These are phyloP conservation scores for Pandemis cinnamomeana DNA, from an alignment of 2,888 invertebrate species.

Conservation along the genomic window DNA sequence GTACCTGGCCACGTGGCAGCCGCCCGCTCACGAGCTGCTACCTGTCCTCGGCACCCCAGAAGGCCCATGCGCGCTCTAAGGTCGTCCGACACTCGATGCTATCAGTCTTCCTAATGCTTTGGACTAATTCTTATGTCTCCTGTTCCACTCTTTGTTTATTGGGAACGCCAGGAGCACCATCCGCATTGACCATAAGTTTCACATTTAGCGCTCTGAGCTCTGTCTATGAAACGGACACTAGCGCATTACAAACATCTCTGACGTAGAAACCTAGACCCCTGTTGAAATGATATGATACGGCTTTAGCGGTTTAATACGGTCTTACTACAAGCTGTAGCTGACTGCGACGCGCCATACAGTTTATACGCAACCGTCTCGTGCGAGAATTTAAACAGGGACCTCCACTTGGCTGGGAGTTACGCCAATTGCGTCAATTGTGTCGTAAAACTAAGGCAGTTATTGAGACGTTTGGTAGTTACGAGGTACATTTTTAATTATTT, in stretches of 20 bases:
- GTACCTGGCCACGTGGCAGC: slow-evolving; percentile 80
- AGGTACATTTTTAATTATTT: slow-evolving; percentile 3
- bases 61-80: slow-evolving; percentile 5
- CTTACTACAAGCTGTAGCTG: slow-evolving; percentile 20
- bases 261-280: neutral
- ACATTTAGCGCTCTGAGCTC: too few species aligned
- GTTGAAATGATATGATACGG: neutral
- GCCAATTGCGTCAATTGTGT: slow-evolving; percentile 37
- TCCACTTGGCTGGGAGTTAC: slow-evolving; percentile 36
- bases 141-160: neutral
- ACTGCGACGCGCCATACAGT: slow-evolving; percentile 22
- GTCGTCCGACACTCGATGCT: neutral
- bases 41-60: slow-evolving; percentile 51
- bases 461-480: slow-evolving; percentile 9
- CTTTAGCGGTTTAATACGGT: slow-evolving; percentile 10
- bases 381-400: slow-evolving; percentile 28
- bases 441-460: slow-evolving; percentile 28
- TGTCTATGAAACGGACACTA: neutral
- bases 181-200: neutral
- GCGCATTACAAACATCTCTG: neutral
- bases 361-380: slow-evolving; percentile 27
- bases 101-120: neutral
- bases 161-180: neutral
- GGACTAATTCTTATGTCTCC: neutral
- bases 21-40: slow-evolving; percentile 51